Evolutionary conservation across 2,113 vertebrate genomes (phyloP).

Genomic region (Terrapene triunguis): DNA sequence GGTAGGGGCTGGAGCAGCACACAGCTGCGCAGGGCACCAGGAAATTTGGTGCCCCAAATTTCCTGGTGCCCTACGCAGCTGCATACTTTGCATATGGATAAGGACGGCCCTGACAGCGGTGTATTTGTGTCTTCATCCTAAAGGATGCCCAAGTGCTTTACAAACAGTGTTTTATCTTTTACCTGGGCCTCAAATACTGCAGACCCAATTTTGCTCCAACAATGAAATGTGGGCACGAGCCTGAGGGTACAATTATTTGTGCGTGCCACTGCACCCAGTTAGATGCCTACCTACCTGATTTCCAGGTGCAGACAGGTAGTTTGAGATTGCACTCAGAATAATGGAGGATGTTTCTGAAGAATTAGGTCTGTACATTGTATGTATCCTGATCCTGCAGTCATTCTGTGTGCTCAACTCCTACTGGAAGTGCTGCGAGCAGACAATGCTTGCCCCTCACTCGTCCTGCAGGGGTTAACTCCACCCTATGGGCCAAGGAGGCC

Average conservation of each 20-base stretch:
- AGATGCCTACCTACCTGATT: not conserved
- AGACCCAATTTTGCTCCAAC: not conserved
- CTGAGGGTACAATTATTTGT: not conserved
- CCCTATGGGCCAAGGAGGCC: no score
- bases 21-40: no score
- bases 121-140: not conserved
- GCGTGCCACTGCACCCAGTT: not conserved
- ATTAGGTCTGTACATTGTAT: not conserved
- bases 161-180: not conserved
- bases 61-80: no score
- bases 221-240: not conserved
- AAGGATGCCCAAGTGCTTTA: fast-evolving
- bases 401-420: not conserved
- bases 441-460: not conserved
- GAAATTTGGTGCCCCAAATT: no score
- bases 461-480: no score
- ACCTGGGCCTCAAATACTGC: not conserved
- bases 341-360: constrained; percentile 3
- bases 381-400: constrained; percentile 3
- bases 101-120: not conserved
- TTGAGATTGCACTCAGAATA: not conserved
- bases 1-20: no score
- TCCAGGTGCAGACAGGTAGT: not conserved
- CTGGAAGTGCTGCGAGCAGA: constrained; percentile 20
- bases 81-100: no score